These are phyloP conservation scores for Sebastes ruberrimus DNA, from an alignment of 2,797 vertebrate genomes.

Conservation along the genomic window DNA sequence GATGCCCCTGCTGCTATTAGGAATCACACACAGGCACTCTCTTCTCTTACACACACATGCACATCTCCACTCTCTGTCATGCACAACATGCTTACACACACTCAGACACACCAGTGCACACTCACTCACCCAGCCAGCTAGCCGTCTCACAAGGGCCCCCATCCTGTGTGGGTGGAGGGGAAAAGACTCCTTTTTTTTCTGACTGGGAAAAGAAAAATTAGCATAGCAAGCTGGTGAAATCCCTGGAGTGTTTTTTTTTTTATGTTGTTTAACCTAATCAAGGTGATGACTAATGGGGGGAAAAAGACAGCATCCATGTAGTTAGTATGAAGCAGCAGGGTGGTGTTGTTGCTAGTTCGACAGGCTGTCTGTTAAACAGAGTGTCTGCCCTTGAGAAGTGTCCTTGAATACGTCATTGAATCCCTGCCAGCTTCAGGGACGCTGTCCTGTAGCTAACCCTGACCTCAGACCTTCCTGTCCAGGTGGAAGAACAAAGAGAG, in stretches of 20 bases:
- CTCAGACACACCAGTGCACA: slow-evolving; percentile 4
- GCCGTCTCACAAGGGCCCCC: background rate
- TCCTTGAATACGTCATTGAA: slow-evolving; percentile 32
- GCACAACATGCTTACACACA: slow-evolving; percentile 34
- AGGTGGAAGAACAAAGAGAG: slow-evolving; percentile 1
- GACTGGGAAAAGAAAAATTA: background rate
- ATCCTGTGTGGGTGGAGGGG: background rate
- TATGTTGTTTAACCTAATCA: background rate
- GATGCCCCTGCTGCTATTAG: slow-evolving; percentile 72
- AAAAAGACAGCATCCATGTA: background rate
- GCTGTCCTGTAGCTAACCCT: background rate
- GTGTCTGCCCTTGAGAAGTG: slow-evolving; percentile 34
- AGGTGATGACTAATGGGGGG: background rate
- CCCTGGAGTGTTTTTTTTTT: background rate
- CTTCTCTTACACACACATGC: background rate
- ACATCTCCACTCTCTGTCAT: slow-evolving; percentile 7
- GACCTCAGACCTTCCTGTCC: slow-evolving; percentile 30
- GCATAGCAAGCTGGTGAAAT: background rate
- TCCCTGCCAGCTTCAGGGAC: slow-evolving; percentile 16
- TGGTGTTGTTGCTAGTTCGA: background rate
- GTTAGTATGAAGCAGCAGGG: slow-evolving; percentile 14
- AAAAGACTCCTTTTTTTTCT: background rate
- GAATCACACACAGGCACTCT: slow-evolving; percentile 25
- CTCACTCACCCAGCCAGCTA: background rate
- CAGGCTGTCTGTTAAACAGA: slow-evolving; percentile 4